Evolutionary conservation across 2,113 vertebrate species (phyloP), one percentile per base, ranked within the genome.

Genomic region (Dryoscopus gambensis): DNA sequence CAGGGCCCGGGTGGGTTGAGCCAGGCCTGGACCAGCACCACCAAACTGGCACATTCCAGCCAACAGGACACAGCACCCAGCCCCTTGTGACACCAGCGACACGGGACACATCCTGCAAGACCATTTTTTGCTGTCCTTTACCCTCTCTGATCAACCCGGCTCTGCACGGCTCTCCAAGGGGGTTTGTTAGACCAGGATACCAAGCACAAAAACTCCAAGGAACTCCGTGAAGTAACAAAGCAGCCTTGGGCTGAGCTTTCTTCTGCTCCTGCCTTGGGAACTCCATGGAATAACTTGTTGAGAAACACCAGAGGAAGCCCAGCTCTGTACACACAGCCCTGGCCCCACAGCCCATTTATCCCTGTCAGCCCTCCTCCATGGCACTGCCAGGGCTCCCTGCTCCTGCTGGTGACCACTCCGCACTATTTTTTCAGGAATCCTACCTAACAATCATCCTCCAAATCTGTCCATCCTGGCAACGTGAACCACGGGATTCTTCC

Each of bases 51-150:
- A 15, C 0, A 0, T 35, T 9, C 9, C 87, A 73, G 56, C 33
- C 1, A 3, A 8, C 11, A 56, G n/a, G 15, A n/a, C 60, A 30
- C 2, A 1, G 42, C 18, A 27, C 27, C 55, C 69, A 50, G 74
- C 7, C 17, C 49, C 13, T 21, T 8, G 13, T 70, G 14, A 2
- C n/a, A 10, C 6, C 63, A 8, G 25, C 0, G 2, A 39, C 1
- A 31, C 31, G 21, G 71, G 30, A 49, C n/a, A 17, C 3, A 46
- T 56, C 68, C 86, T 49, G 40, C 91, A 56, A 22, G 80, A 23
- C 40, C 28, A 37, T 20, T 59, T 59, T 28, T 39, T 84, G 49
- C 28, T 69, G 40, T 31, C 23, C 59, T 57, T 49, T 53, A n/a
- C 0, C n/a, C 68, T 62, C 83, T 9, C 15, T 84, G 93, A 69